Conservation (phyloP, 2,888 invertebrate species). For the Trypoxylon attenuatum region DNA sequence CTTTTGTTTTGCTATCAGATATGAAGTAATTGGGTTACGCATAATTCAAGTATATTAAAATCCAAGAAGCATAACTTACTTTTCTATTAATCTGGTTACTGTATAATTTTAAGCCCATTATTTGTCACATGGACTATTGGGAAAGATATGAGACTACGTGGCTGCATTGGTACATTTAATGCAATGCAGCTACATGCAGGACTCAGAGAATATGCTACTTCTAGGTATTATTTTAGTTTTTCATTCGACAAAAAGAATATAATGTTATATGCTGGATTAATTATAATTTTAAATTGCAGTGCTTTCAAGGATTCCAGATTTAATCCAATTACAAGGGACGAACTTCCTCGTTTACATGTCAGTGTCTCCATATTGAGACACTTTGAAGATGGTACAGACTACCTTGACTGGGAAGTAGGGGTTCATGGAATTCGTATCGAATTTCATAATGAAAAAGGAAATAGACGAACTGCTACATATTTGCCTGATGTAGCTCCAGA, state of each 20-base stretch:
- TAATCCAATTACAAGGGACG: conserved; percentile 94
- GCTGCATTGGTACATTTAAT: conserved; percentile 99
- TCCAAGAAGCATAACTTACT: too few species aligned
- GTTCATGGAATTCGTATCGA: conserved; percentile 98
- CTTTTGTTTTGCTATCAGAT: not conserved
- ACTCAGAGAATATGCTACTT: conserved; percentile 96
- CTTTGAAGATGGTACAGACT: conserved; percentile 97
- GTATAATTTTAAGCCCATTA: conserved; percentile 85
- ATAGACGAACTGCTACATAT: conserved; percentile 97
- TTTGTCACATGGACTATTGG: conserved; percentile 99
- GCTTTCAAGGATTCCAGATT: conserved; percentile 98
- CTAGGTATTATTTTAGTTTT: conserved; percentile 77
- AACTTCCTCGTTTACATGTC: conserved; percentile 93
- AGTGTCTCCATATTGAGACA: conserved; percentile 97
- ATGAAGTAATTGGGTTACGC: too few species aligned
- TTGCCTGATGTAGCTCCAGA: conserved; percentile 98
- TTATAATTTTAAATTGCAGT: conserved; percentile 75
- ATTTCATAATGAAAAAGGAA: conserved; percentile 94
- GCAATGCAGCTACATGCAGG: conserved; percentile 96
- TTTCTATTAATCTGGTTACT: too few species aligned
- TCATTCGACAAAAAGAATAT: not conserved
- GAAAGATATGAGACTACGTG: conserved; percentile 93
- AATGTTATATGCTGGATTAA: not conserved
- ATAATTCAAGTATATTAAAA: too few species aligned
- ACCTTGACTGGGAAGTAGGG: conserved; percentile 98